Evolutionary conservation across 2,113 vertebrate genomes (phyloP).

Genomic region (Orthonyx spaldingii): DNA sequence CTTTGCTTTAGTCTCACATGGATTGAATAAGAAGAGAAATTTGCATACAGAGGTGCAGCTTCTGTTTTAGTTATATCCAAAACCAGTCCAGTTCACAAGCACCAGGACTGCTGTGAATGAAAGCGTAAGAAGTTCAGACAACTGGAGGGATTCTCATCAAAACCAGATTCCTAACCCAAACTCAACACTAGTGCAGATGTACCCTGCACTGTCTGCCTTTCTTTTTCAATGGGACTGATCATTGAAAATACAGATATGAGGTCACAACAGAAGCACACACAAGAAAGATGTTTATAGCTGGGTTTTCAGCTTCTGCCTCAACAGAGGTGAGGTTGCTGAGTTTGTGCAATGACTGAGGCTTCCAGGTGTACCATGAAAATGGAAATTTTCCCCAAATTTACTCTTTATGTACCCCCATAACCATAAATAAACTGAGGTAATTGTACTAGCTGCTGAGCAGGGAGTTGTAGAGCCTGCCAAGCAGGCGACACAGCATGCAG

Average conservation of each 20-base stretch:
- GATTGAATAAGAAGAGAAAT: neutral
- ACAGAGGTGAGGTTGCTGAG: neutral
- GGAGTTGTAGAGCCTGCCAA: neutral
- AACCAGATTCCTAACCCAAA: neutral
- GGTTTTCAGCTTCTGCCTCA: neutral
- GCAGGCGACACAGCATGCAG: neutral
- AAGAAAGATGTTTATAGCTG: neutral
- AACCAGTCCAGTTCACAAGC: neutral
- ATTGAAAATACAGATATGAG: neutral
- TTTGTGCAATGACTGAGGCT: neutral
- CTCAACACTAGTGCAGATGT: neutral
- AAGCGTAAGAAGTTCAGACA: neutral
- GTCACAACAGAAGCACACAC: neutral
- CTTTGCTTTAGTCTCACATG: neutral
- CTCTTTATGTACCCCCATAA: neutral
- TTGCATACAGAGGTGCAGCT: neutral
- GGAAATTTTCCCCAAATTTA: neutral
- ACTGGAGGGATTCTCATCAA: neutral
- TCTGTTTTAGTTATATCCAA: neutral
- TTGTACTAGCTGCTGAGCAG: neutral
- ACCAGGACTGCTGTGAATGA: neutral
- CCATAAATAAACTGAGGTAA: neutral
- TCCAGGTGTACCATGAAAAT: neutral
- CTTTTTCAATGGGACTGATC: neutral
- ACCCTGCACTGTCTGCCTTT: neutral